These are phyloP conservation scores for Temnothorax rugatulus DNA, from an alignment of 2,888 invertebrate species.

Conservation along the genomic window DNA sequence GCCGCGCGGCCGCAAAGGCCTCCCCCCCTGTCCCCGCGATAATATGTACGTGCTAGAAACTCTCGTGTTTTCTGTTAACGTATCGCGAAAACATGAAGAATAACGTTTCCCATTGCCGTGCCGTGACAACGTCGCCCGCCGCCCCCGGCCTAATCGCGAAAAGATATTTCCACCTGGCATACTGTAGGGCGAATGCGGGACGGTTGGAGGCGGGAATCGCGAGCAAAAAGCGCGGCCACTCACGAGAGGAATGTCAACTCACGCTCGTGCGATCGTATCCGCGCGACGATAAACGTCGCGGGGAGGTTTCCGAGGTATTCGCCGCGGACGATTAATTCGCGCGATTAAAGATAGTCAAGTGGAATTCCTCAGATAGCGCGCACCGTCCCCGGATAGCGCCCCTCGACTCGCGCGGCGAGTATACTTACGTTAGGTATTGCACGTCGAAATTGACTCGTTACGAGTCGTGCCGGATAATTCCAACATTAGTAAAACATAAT, in stretches of 20 bases:
- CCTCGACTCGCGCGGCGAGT: neutral
- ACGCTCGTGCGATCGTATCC: slow-evolving; percentile 54
- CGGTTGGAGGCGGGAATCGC: slow-evolving; percentile 31
- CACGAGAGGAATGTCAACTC: slow-evolving; percentile 70
- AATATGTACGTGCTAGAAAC: slow-evolving; percentile 79
- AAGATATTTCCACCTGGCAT: slow-evolving; percentile 75
- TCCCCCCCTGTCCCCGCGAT: slow-evolving; percentile 64
- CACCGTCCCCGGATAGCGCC: neutral
- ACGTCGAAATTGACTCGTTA: slow-evolving; percentile 48
- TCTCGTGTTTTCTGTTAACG: slow-evolving; percentile 80
- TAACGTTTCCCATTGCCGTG: slow-evolving; percentile 77
- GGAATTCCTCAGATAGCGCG: slow-evolving; percentile 58
- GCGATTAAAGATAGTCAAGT: slow-evolving; percentile 62
- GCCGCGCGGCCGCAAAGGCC: slow-evolving; percentile 27
- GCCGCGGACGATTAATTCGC: slow-evolving; percentile 64
- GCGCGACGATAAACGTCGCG: slow-evolving; percentile 67
- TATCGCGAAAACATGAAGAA: slow-evolving; percentile 80
- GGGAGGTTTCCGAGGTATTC: slow-evolving; percentile 61
- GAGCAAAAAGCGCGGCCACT: slow-evolving; percentile 62
- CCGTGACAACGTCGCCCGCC: slow-evolving; percentile 69
- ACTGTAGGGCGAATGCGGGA: slow-evolving; percentile 33
- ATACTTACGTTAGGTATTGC: neutral
- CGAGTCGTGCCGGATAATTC: neutral
- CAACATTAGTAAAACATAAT: neutral
- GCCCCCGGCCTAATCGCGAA: slow-evolving; percentile 73